Conservation (phyloP, 2,888 invertebrate species). For the Coecobrya sp. region DNA sequence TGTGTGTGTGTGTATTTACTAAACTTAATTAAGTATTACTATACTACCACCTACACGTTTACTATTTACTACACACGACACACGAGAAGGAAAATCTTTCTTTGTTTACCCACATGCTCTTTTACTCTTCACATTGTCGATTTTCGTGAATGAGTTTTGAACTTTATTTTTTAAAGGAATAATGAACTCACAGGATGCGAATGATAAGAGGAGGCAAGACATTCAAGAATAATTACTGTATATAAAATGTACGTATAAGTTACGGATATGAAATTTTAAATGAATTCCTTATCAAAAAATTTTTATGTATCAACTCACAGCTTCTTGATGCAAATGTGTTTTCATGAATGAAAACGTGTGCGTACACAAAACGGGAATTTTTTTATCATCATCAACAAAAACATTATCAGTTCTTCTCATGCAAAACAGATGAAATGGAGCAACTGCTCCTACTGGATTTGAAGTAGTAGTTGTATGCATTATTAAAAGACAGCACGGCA, state of each 20-base stretch:
- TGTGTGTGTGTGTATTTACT: constrained; percentile 43
- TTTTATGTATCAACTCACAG: too few relatives aligned
- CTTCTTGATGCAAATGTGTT: background rate
- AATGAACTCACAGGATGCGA: constrained; percentile 44
- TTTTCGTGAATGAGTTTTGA: constrained; percentile 16
- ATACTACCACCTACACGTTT: background rate
- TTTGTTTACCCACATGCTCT: constrained; percentile 54
- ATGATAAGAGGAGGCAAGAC: constrained; percentile 11
- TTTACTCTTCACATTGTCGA: constrained; percentile 40
- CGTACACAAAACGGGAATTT: background rate
- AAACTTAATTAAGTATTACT: constrained; percentile 51
- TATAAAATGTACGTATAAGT: background rate
- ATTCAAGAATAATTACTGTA: background rate
- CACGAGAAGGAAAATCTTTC: background rate
- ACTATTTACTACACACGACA: background rate
- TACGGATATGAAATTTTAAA: background rate
- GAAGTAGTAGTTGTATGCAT: too few relatives aligned
- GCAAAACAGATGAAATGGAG: constrained; percentile 17
- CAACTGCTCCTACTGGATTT: background rate
- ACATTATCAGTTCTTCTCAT: constrained; percentile 20
- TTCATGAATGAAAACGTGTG: background rate
- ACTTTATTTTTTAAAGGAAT: constrained; percentile 11
- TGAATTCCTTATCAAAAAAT: background rate
- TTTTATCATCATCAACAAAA: background rate
- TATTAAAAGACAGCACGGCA: background rate